A percentile compares a stretch with the other conserved stretches of the same genome.
Evolutionary conservation across 2,797 vertebrate genomes (phyloP).

Genomic region (Enteromius fasciolatus): DNA sequence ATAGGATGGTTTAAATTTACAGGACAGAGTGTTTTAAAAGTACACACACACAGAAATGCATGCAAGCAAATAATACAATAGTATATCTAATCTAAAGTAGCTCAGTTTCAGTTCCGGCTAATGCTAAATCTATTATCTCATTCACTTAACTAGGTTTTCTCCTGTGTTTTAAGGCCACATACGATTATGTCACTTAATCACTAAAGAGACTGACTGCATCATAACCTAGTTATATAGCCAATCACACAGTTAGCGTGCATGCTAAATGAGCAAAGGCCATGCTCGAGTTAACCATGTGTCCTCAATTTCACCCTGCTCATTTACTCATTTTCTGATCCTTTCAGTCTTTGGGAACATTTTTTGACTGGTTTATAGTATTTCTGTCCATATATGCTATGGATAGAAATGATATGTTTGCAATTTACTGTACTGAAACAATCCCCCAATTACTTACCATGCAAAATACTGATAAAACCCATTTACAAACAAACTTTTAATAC

Average conservation of each 20-base stretch:
- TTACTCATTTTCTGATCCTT: background rate
- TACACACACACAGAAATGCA: background rate
- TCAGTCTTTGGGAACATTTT: background rate
- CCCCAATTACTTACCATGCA: background rate
- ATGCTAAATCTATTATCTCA: conserved; percentile 19
- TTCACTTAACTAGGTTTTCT: conserved; percentile 54
- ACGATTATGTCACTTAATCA: conserved; percentile 4
- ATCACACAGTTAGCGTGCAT: background rate
- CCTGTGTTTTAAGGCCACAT: background rate
- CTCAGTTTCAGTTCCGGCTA: background rate
- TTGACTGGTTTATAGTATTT: background rate
- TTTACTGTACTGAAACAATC: background rate
- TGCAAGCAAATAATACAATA: background rate
- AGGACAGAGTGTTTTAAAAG: background rate
- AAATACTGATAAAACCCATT: background rate
- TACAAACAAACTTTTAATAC: background rate
- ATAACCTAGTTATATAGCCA: background rate
- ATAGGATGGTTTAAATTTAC: background rate
- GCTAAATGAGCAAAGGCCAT: conserved; percentile 43
- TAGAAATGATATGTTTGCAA: background rate
- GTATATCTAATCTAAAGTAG: background rate
- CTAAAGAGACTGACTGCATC: background rate
- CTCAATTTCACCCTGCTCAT: conserved; percentile 42
- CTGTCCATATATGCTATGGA: background rate
- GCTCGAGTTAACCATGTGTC: conserved; percentile 60